Percentiles rank a stretch among this genome's conserved stretches.
Conservation (phyloP, 2,113 vertebrate genomes). For the Excalfactoria chinensis region DNA sequence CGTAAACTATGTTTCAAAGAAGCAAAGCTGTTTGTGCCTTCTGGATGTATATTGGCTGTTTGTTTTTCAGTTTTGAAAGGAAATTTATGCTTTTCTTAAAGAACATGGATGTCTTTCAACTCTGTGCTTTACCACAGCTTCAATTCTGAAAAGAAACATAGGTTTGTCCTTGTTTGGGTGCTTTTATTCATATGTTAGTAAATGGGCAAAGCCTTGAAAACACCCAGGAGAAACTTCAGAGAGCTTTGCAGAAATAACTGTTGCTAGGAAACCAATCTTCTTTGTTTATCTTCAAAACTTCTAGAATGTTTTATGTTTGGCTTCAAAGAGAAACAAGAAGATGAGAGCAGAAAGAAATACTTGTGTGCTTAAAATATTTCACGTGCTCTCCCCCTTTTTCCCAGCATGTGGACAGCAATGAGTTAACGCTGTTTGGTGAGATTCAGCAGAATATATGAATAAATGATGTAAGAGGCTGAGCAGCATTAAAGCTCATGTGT, state of each 20-base stretch:
- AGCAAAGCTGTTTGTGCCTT: not conserved
- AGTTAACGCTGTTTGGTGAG: fast-evolving
- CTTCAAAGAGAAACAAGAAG: not conserved
- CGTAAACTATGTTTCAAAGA: not conserved
- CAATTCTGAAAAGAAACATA: fast-evolving
- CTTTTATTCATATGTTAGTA: not conserved
- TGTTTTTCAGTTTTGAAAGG: not conserved
- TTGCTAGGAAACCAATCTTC: slow-evolving; percentile 52
- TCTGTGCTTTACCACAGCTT: fast-evolving
- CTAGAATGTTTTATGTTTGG: not conserved
- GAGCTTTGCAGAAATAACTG: not conserved
- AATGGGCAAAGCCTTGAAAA: not conserved
- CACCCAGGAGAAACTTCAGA: not conserved
- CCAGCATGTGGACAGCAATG: fast-evolving
- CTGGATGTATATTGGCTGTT: not conserved
- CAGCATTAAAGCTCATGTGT: no score
- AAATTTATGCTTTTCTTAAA: not conserved
- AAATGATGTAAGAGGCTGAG: not conserved
- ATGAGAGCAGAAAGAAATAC: not conserved
- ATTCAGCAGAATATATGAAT: not conserved
- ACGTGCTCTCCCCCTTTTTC: not conserved
- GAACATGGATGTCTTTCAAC: not conserved
- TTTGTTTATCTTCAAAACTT: not conserved
- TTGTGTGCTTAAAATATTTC: not conserved
- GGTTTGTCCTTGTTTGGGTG: not conserved